Evolutionary conservation across 2,113 vertebrate species (phyloP), one percentile per base, ranked within the genome.

Genomic region (Riparia riparia): DNA sequence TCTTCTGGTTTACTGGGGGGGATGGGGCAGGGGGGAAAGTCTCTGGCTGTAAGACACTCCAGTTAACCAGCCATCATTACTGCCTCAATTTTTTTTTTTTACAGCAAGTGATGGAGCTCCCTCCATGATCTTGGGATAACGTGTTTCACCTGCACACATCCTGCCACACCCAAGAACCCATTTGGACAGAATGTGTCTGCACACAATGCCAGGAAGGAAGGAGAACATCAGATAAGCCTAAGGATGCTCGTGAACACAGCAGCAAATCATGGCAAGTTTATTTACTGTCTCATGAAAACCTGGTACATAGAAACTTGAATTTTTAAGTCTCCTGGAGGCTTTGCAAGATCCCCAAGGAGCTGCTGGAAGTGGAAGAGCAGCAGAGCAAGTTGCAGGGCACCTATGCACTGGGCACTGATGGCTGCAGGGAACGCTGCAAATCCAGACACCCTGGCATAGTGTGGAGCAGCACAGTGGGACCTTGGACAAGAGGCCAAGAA

Each of bases 51-150:
- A 45, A 84, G 32, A 60, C 14, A 54, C 11, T n/a, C 17, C 1
- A 1, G 15, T 64, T 58, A 63, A 54, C 12, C 32, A 69, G 9
- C 7, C 24, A 9, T 8, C 19, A 4, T n/a, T 69, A 49, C 13
- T 7, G 6, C 24, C 14, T 57, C 53, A 1, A 24, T 51, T 79
- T 12, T 31, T 10, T 10, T 41, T 66, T 18, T 41, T 72, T 54
- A 47, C 32, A 50, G 32, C 0, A 0, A 49, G 32, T 2, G 1
- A 39, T 1, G 0, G 17, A 44, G 12, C 5, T 78, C 12, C n/a
- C 50, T 45, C 37, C 18, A 28, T 18, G 29, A 6, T 10, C 39
- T 28, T 3, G 1, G 14, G 8, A 77, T 16, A 85, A 82, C n/a
- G 39, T 42, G 26, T 32, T 79, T 71, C 41, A 79, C 16, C 14